Base-by-base conservation (phyloP, 2,888 invertebrate genomes). In the Lapara coniferarum region DNA sequence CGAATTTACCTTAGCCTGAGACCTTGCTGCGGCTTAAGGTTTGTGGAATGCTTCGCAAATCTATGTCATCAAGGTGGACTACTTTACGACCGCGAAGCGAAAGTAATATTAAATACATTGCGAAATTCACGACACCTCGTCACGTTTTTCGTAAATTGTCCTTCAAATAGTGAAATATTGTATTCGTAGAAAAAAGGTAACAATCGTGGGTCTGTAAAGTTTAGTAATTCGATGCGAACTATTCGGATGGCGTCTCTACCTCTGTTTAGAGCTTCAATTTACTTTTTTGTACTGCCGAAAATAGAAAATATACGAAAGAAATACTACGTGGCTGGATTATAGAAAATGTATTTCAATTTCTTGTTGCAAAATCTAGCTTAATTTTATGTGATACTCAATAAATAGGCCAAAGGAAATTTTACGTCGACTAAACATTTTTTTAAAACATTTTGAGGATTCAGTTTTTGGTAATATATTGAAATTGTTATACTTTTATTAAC, bases 211-310 rank as follows among this genome's bases (percentile, higher is more conserved):
- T 16, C 16, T 46, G 16, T 46, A 12, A 59, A 59, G 59, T 58
- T 58, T 14, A 14, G 57, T 59, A 59, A 59, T 59, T 19, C 59
- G 16, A 46, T n/a, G 59, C 12, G 16, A 59, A 46, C 16, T 59
- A 59, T n/a, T 46, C 57, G 14, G 46, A 16, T n/a, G 14, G n/a
- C 37, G 57, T 58, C 13, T 13, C 25, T 46, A 53, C 46, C 46
- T 59, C 44, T n/a, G 37, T 12, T 44, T 46, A 14, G 59, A 16
- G 16, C 10, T 59, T 44, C 37, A n/a, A n/a, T 44, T 59, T 59
- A 37, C 37, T 58, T 58, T 58, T 25, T 46, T 59, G n/a, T 16
- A 44, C 46, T 16, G 10, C 53, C 12, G 10, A 59, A 59, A 16
- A 44, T 12, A 56, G 19, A 8, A 8, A 8, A 2, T 14, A 14